Percentiles rank a stretch among this genome's conserved stretches.
Evolutionary conservation across 2,888 invertebrate species (phyloP).

Genomic region (Amiota minor): DNA sequence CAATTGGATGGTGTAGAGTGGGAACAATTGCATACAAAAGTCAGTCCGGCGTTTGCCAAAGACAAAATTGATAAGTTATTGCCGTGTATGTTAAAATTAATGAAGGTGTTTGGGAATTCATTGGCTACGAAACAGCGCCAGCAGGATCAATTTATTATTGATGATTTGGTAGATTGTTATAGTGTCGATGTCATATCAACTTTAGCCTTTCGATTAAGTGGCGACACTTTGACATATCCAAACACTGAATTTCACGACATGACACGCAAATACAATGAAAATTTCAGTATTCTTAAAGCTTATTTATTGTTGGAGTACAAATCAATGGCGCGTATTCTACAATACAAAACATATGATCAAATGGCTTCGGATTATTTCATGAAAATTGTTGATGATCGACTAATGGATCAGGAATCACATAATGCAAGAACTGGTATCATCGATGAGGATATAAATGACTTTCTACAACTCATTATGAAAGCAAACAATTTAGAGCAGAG

Average conservation of each 20-base stretch:
- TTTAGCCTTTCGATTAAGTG: constrained; percentile 73
- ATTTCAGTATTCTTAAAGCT: constrained; percentile 53
- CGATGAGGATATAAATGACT: constrained; percentile 72
- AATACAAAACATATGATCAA: constrained; percentile 50
- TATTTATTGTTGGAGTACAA: constrained; percentile 62
- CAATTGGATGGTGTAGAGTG: constrained; percentile 72
- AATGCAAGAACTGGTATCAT: constrained; percentile 34
- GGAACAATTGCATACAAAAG: constrained; percentile 66
- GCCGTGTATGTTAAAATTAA: constrained; percentile 55
- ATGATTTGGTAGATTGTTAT: constrained; percentile 73
- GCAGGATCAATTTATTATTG: constrained; percentile 65
- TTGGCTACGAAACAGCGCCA: constrained; percentile 62
- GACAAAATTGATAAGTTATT: constrained; percentile 62
- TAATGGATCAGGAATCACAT: constrained; percentile 56
- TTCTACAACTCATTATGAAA: constrained; percentile 76
- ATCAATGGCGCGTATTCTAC: constrained; percentile 55
- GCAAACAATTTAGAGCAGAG: constrained; percentile 37
- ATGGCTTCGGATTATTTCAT: constrained; percentile 61
- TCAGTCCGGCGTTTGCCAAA: constrained; percentile 59
- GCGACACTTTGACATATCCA: constrained; percentile 70
- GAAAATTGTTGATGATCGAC: constrained; percentile 53
- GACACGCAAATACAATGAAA: constrained; percentile 51
- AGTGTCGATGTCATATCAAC: constrained; percentile 75
- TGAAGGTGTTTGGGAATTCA: constrained; percentile 42
- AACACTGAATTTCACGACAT: constrained; percentile 69